phyloP scores from a whole-genome alignment of 2,888 invertebrate species.

The Bellardia pandia region DNA sequence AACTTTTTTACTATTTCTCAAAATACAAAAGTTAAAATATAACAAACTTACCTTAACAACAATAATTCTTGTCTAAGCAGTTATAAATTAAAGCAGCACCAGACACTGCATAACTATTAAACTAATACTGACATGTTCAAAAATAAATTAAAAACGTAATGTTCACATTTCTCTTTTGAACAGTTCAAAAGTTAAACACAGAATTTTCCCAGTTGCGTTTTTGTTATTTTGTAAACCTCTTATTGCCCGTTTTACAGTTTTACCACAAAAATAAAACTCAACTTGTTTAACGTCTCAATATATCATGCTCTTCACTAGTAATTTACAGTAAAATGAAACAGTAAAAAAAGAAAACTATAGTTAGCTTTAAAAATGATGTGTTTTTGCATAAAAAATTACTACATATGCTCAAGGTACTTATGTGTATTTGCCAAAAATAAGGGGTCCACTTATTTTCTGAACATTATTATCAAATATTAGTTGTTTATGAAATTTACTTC shows the following conservation, averaged over 20 bases:
- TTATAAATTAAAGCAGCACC: conserved; percentile 3
- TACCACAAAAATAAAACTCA: conserved; percentile 29
- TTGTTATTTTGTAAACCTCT: background rate
- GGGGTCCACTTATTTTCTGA: background rate
- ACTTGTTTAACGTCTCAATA: background rate
- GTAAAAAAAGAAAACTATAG: no score
- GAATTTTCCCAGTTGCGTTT: background rate
- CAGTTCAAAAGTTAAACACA: background rate
- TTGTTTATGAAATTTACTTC: no score
- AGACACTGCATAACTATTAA: background rate
- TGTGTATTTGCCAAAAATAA: background rate
- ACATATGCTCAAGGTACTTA: background rate
- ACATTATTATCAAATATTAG: no score
- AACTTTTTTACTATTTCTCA: background rate
- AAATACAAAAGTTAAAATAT: background rate
- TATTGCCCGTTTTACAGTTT: conserved; percentile 21
- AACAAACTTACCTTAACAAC: conserved; percentile 14
- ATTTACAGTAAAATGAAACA: no score
- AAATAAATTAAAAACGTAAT: no score
- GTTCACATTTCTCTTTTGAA: no score
- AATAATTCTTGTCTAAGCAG: conserved; percentile 2
- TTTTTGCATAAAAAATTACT: background rate
- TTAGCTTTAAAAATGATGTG: no score
- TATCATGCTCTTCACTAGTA: background rate
- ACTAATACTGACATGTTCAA: no score